A percentile compares a stretch with the other conserved stretches of the same genome.
Conservation (phyloP, 2,888 invertebrate genomes). For the Adelphocoris suturalis region DNA sequence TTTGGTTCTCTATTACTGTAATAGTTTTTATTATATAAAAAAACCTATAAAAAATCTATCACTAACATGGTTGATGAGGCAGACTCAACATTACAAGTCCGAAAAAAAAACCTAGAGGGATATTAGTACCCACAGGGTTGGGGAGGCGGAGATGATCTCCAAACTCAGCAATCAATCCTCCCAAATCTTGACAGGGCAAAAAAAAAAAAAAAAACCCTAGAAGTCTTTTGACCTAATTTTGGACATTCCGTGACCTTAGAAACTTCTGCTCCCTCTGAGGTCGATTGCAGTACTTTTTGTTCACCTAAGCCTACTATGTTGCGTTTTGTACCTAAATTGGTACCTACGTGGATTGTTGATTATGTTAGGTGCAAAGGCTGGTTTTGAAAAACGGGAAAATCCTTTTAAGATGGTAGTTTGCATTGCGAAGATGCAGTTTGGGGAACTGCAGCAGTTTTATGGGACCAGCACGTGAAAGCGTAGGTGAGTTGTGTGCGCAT, state of each 20-base stretch:
- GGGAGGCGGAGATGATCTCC: background rate
- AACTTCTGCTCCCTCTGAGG: background rate
- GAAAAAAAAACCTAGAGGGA: background rate
- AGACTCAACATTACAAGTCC: too few species aligned
- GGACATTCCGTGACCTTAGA: background rate
- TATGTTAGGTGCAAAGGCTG: background rate
- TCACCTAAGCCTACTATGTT: too few species aligned
- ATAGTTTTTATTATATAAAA: too few species aligned
- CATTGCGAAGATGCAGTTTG: background rate
- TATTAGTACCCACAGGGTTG: background rate
- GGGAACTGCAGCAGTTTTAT: background rate
- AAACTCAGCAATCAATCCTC: slow-evolving; percentile 10
- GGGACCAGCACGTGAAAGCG: background rate
- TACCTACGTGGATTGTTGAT: too few species aligned
- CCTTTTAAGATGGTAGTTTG: background rate
- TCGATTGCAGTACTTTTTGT: too few species aligned
- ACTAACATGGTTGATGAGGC: too few species aligned
- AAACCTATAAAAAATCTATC: too few species aligned
- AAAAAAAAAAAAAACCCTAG: background rate
- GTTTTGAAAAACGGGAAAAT: background rate
- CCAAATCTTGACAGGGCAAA: background rate
- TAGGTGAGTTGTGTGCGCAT: background rate
- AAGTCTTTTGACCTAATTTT: slow-evolving; percentile 1
- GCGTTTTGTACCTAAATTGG: too few species aligned
- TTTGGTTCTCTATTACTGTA: too few species aligned